Base-by-base conservation (phyloP, 1,140 invertebrate genomes). In the Matsumurasca onukii region DNA sequence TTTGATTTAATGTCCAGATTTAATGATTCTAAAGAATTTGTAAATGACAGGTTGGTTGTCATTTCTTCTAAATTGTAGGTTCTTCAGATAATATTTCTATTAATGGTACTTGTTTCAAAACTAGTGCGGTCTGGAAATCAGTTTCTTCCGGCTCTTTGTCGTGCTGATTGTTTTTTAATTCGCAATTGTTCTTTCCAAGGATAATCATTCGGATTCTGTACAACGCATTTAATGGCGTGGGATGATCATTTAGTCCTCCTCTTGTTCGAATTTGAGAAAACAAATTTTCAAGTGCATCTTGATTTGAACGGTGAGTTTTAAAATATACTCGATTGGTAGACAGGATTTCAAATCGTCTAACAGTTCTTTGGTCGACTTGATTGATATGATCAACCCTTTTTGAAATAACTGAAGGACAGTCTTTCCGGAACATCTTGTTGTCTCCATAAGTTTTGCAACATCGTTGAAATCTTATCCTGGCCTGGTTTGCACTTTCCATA, bases 161-260 rank as follows among this genome's bases (percentile, higher is more conserved):
- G 24, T 15, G 5, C 5, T 5, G 5, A 24, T 55, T 55, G 5
- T 55, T 5, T 20, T 55, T 5, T n/a, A n/a, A 55, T 55, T 12
- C 5, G 24, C 15, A 5, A 5, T 55, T 5, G 24, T 5, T n/a
- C 24, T 55, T 55, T 9, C 51, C 51, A n/a, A 55, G 51, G 24
- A 55, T 55, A 22, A 55, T 55, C 51, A 55, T 55, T 20, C 51
- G 15, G 5, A 24, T 5, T 12, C 51, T 5, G 51, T 55, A n/a
- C 24, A 55, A 12, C 5, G 51, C 15, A 55, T 55, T 20, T 24
- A 55, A 24, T 55, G 15, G 51, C 5, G 12, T 55, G 12, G 51
- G 51, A 24, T 55, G 51, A 24, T 55, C 51, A 20, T 55, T 55
- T 55, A 55, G 51, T 55, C 51, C 51, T 55, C 51, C 51, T 24